Percentiles rank a stretch among this genome's conserved stretches.
Evolutionary conservation across 2,113 vertebrate species (phyloP).

Genomic region (Sminthopsis crassicaudata): DNA sequence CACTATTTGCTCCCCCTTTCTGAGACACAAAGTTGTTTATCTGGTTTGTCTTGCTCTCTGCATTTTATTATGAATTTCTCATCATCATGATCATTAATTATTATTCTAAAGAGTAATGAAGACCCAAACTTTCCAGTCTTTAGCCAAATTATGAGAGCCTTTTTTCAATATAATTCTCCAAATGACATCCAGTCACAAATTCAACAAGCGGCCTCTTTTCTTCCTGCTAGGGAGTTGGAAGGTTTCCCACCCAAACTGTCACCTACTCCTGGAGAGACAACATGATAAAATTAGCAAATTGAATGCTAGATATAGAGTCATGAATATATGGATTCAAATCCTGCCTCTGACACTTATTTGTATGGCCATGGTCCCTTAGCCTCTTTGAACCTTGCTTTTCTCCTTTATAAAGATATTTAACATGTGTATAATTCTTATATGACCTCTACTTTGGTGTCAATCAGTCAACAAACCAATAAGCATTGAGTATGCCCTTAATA

Average conservation of each 20-base stretch:
- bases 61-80: constrained; percentile 34
- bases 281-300: not conserved
- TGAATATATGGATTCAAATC: not conserved
- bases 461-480: not conserved
- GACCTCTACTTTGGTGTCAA: not conserved
- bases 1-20: constrained; percentile 10
- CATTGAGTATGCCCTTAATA: not conserved
- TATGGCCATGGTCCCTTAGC: not conserved
- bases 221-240: not conserved
- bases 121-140: constrained; percentile 10
- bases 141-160: not conserved
- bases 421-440: not conserved
- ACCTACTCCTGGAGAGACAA: not conserved
- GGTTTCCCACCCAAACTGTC: not conserved
- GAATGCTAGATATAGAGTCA: not conserved
- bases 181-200: not conserved
- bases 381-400: not conserved
- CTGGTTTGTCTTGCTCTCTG: constrained; percentile 19
- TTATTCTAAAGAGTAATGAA: constrained; percentile 42
- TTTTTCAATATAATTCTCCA: not conserved
- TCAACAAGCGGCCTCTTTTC: not conserved
- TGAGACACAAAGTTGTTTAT: constrained; percentile 48
- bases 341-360: not conserved
- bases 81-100: constrained; percentile 39
- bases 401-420: not conserved